Evolutionary conservation across 2,888 invertebrate genomes (phyloP).

Genomic region (Drosophila kambysellisi): DNA sequence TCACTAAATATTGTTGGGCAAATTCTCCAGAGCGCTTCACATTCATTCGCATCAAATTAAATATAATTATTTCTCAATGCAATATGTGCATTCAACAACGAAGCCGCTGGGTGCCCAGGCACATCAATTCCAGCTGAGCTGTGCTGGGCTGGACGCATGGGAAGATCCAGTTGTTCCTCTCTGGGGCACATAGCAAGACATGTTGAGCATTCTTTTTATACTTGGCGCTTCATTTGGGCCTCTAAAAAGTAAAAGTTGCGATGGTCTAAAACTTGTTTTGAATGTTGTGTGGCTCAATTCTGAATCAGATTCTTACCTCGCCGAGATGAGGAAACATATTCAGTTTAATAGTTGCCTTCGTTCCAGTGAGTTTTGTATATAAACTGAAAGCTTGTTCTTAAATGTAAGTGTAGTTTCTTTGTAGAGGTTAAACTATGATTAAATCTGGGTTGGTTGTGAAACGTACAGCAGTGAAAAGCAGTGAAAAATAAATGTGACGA

Average conservation of each 20-base stretch:
- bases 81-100: conserved; percentile 51
- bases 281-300: conserved; percentile 5
- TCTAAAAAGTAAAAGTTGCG: conserved; percentile 63
- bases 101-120: conserved; percentile 16
- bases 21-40: conserved; percentile 49
- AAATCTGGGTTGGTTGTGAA: neutral
- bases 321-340: neutral
- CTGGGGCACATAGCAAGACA: conserved; percentile 25
- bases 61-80: conserved; percentile 69
- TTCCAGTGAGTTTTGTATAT: neutral
- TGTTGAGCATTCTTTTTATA: conserved; percentile 24
- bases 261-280: conserved; percentile 51
- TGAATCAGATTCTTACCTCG: conserved; percentile 12
- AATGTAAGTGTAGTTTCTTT: neutral
- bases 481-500: neutral
- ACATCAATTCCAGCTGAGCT: conserved; percentile 20
- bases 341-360: neutral
- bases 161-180: conserved; percentile 26
- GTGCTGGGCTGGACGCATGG: neutral
- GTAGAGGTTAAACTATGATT: neutral
- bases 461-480: neutral
- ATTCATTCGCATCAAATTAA: conserved; percentile 75
- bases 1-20: conserved; percentile 52
- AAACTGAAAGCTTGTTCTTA: neutral
- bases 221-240: conserved; percentile 40